Conservation (phyloP, 1,140 invertebrate genomes). For the Asobara japonica region DNA sequence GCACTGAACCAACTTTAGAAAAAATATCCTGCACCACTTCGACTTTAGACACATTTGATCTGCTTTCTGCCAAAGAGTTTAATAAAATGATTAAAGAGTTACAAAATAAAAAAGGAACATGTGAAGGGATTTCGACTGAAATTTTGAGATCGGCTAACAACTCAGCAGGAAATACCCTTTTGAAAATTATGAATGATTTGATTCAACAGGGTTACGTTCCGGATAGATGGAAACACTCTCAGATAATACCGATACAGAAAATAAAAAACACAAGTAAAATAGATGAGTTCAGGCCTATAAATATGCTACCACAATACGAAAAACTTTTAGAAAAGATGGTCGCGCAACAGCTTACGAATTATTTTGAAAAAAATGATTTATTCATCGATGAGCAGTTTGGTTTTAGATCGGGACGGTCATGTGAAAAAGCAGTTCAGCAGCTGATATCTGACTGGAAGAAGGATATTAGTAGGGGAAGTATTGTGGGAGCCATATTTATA, state of each 20-base stretch:
- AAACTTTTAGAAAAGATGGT: slow-evolving; percentile 27
- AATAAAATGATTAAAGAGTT: background rate
- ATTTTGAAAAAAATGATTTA: slow-evolving; percentile 19
- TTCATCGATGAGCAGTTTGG: slow-evolving; percentile 25
- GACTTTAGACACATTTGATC: background rate
- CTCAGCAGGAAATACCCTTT: background rate
- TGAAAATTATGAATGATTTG: slow-evolving; percentile 29
- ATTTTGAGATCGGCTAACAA: background rate
- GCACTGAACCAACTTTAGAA: background rate
- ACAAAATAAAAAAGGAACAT: background rate
- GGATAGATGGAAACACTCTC: slow-evolving; percentile 35
- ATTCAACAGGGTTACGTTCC: slow-evolving; percentile 21
- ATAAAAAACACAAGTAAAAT: slow-evolving; percentile 34
- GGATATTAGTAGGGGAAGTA: background rate
- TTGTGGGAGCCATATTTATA: slow-evolving; percentile 18
- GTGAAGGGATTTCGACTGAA: background rate
- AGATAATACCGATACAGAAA: slow-evolving; percentile 37
- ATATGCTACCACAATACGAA: slow-evolving; percentile 34
- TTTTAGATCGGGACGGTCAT: slow-evolving; percentile 20
- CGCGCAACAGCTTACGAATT: slow-evolving; percentile 28
- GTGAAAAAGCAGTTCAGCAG: slow-evolving; percentile 24
- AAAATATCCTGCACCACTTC: background rate
- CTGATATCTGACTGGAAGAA: slow-evolving; percentile 15
- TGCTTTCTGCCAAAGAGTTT: background rate
- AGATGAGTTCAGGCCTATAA: slow-evolving; percentile 37